Conservation (phyloP, 2,113 vertebrate genomes). For the Pelobates fuscus region DNA sequence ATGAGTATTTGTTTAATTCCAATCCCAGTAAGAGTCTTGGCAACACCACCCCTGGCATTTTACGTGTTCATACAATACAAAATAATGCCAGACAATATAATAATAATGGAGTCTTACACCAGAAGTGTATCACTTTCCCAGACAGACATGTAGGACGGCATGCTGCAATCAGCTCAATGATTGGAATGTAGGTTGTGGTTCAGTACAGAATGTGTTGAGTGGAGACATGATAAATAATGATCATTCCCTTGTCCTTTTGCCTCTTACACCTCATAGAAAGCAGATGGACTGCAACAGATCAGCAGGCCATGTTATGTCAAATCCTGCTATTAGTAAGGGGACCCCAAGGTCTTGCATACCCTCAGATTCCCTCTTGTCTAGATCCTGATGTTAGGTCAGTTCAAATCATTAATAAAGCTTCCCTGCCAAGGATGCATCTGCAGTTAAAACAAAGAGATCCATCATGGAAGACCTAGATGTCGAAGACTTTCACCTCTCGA, state of each 20-base stretch:
- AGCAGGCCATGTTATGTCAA: constrained; percentile 45
- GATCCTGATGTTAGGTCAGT: constrained; percentile 33
- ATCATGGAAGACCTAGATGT: constrained; percentile 33
- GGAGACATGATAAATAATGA: constrained; percentile 44
- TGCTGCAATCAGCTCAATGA: constrained; percentile 21
- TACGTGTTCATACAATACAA: too few relatives aligned
- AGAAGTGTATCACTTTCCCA: not conserved
- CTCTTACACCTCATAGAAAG: constrained; percentile 23
- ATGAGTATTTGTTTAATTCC: too few relatives aligned
- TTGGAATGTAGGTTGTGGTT: constrained; percentile 28
- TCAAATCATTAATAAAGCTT: constrained; percentile 39
- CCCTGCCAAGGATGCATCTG: constrained; percentile 8
- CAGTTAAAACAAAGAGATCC: constrained; percentile 26
- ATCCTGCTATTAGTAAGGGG: constrained; percentile 40
- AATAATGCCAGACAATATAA: too few relatives aligned
- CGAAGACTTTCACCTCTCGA: constrained; percentile 7
- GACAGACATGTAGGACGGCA: not conserved
- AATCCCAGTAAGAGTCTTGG: too few relatives aligned
- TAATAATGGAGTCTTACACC: too few relatives aligned
- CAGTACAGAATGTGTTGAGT: constrained; percentile 35
- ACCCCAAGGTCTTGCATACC: constrained; percentile 21
- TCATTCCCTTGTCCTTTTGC: constrained; percentile 39
- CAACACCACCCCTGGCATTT: too few relatives aligned
- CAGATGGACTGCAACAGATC: constrained; percentile 46
- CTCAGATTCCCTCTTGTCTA: constrained; percentile 13